These are phyloP conservation scores for Apotomis capreana DNA, from an alignment of 2,888 invertebrate species.

Conservation along the genomic window DNA sequence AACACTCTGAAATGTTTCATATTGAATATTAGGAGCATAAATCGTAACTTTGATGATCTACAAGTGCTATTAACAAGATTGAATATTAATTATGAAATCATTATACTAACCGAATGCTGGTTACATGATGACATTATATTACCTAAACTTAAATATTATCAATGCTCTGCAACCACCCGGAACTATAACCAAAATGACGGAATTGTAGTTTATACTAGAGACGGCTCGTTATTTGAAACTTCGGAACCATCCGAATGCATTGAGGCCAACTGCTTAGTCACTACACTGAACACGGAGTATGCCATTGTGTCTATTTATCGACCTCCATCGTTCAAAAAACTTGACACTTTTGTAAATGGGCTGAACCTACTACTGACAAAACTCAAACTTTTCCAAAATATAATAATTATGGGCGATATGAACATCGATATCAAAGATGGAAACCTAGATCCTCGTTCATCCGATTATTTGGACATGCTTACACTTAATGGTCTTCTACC, in stretches of 20 bases:
- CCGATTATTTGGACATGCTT: constrained; percentile 12
- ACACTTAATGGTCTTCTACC: constrained; percentile 9
- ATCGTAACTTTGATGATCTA: constrained; percentile 5
- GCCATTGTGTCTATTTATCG: constrained; percentile 9
- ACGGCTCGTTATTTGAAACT: background rate
- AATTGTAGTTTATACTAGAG: background rate
- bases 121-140: background rate
- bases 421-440: background rate
- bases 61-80: constrained; percentile 13
- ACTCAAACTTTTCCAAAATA: constrained; percentile 4
- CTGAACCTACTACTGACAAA: constrained; percentile 1
- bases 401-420: background rate
- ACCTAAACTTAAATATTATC: constrained; percentile 1
- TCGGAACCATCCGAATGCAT: constrained; percentile 2
- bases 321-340: background rate
- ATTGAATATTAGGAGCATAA: constrained; percentile 10
- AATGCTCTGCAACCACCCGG: too few species aligned
- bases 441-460: background rate
- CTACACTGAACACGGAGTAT: background rate
- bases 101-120: constrained; percentile 6
- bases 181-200: constrained; percentile 5
- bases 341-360: constrained; percentile 1
- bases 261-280: constrained; percentile 13
- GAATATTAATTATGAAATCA: background rate
- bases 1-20: background rate